Percentiles rank a stretch among this genome's conserved stretches.
Evolutionary conservation across 2,888 invertebrate species (phyloP).

Genomic region (Cataglyphis albicans): DNA sequence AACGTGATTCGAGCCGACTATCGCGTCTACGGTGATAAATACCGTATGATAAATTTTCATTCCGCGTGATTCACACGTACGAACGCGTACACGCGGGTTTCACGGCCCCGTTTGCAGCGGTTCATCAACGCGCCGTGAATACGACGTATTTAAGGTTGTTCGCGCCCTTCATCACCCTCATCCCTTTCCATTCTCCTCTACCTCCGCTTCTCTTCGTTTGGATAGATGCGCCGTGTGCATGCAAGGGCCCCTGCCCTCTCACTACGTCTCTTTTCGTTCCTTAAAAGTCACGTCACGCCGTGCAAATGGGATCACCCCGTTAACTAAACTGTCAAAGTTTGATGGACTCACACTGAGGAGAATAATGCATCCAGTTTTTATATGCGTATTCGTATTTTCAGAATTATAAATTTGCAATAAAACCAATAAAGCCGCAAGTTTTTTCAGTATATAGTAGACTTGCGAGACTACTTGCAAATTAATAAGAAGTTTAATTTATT

Average conservation of each 20-base stretch:
- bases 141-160: conserved; percentile 69
- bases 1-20: conserved; percentile 53
- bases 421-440: background rate
- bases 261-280: background rate
- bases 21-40: conserved; percentile 75
- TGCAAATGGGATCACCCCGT: conserved; percentile 34
- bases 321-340: conserved; percentile 38
- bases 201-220: conserved; percentile 8
- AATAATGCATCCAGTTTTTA: conserved; percentile 2
- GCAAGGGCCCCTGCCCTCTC: background rate
- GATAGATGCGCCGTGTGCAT: conserved; percentile 29
- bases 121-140: conserved; percentile 74
- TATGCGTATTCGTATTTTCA: background rate
- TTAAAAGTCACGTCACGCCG: conserved; percentile 38
- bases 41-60: conserved; percentile 77
- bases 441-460: background rate
- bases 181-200: conserved; percentile 23
- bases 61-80: conserved; percentile 73
- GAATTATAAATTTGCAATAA: conserved; percentile 20
- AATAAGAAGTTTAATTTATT: background rate
- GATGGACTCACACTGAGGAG: background rate
- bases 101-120: conserved; percentile 57
- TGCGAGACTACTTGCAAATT: background rate
- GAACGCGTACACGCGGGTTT: conserved; percentile 12
- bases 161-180: conserved; percentile 53